Evolutionary conservation across 2,113 vertebrate genomes (phyloP), one percentile per base, ranked within the genome.

Genomic region (Laterallus jamaicensis): DNA sequence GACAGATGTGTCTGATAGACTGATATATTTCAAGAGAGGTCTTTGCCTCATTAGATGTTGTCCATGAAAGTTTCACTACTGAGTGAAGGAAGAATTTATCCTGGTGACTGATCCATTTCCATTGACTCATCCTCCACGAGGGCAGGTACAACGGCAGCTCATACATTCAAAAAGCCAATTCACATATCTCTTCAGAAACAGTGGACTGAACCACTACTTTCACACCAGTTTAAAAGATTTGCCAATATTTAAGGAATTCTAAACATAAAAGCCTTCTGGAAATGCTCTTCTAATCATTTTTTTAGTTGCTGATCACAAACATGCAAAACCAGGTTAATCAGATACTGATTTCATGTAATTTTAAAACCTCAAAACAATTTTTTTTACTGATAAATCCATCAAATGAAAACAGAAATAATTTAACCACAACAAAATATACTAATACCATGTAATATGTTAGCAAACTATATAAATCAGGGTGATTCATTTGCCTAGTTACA

Each of bases 1-100:
- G 49, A 79, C 7, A 60, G 17, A 35, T 0, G 0, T 17, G 11
- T 58, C 54, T 82, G 64, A 81, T 21, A 13, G 32, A 73, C 10
- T 1, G 1, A 39, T 47, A 29, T 9, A 60, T 83, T 93, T 86
- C 13, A 39, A 6, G 12, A 44, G 10, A 22, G 0, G 3, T 74
- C 74, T 39, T 69, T 89, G 22, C 35, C 25, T 93, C 47, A 42
- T 60, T 68, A 83, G 26, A n/a, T 64, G 26, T 11, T 55, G 22
- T 52, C 67, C 54, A 50, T n/a, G 9, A 47, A 76, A 71, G 4
- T 63, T 63, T 68, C 35, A 37, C 29, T 76, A 22, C 1, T 3
- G 25, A 70, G 16, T 47, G 9, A 78, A 78, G 28, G 13, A 75
- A 75, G 31, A 76, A 54, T 64, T 80, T 86, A 60, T 84, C 29